These are phyloP conservation scores for Hystrix brachyura DNA, from an alignment of 2,113 vertebrate genomes.

Conservation along the genomic window DNA sequence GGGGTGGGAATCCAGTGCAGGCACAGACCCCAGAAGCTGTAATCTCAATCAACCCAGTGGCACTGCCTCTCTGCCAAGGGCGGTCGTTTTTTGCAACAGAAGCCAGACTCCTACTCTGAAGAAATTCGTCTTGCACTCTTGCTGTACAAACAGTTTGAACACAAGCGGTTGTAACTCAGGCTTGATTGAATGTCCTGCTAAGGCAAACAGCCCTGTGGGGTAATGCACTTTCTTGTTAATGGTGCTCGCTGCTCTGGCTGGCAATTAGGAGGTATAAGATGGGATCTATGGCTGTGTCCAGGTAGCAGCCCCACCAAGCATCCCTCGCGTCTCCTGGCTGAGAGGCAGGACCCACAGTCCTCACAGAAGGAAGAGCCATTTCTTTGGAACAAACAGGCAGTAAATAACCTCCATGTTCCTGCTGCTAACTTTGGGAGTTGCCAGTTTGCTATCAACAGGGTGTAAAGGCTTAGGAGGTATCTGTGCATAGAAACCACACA, in stretches of 20 bases:
- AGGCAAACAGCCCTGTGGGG: slow-evolving; percentile 62
- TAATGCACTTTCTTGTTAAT: slow-evolving; percentile 45
- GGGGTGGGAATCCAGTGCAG: neutral
- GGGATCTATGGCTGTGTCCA: slow-evolving; percentile 38
- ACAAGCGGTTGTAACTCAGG: slow-evolving; percentile 9
- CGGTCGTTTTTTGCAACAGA: slow-evolving; percentile 1
- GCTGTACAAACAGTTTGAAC: slow-evolving; percentile 60
- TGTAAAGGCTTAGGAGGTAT: neutral
- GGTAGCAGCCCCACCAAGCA: neutral
- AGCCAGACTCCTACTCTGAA: slow-evolving; percentile 36
- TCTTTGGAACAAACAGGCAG: slow-evolving; percentile 65
- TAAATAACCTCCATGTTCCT: slow-evolving; percentile 60
- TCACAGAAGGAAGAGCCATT: slow-evolving; percentile 44
- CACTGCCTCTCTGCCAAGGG: neutral
- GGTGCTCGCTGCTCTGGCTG: slow-evolving; percentile 31
- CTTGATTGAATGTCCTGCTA: slow-evolving; percentile 68
- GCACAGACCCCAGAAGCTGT: neutral
- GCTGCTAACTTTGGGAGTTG: neutral
- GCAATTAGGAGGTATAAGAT: slow-evolving; percentile 53
- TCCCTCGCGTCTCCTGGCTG: neutral
- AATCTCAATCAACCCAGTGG: neutral
- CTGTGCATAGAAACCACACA: slow-evolving; percentile 24
- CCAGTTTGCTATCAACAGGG: slow-evolving; percentile 58
- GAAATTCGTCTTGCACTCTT: slow-evolving; percentile 59
- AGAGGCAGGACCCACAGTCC: slow-evolving; percentile 53